Evolutionary conservation across 2,113 vertebrate species (phyloP).

Genomic region (Chiloscyllium plagiosum): DNA sequence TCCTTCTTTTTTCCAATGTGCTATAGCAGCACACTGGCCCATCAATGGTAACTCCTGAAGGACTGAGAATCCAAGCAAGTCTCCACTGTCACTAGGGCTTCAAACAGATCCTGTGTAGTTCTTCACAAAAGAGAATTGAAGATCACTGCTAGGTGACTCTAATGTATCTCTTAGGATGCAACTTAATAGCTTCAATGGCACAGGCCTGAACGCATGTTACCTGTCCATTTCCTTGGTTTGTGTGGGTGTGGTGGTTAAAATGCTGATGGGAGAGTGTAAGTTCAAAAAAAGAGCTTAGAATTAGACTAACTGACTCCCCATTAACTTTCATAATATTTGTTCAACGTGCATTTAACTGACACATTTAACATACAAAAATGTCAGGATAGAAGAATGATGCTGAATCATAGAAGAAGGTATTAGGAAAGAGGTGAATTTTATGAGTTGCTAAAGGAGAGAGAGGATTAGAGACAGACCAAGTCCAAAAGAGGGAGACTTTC

Average conservation of each 20-base stretch:
- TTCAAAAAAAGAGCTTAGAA: neutral
- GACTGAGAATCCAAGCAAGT: neutral
- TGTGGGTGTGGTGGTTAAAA: neutral
- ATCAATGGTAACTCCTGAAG: neutral
- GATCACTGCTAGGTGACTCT: neutral
- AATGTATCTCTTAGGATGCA: neutral
- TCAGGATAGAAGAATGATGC: neutral
- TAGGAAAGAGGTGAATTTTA: neutral
- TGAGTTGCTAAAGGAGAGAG: neutral
- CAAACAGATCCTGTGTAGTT: neutral
- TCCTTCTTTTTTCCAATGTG: too few relatives aligned
- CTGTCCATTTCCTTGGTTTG: neutral
- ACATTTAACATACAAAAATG: neutral
- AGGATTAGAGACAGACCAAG: neutral
- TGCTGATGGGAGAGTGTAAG: neutral
- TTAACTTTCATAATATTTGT: neutral
- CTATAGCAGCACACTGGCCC: neutral
- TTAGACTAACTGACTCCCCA: neutral
- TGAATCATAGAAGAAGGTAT: neutral
- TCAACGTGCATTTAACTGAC: neutral
- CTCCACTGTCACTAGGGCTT: neutral
- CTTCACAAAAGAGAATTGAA: neutral
- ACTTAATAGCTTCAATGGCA: neutral
- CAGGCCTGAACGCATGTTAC: neutral
- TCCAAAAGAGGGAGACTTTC: neutral